phyloP scores from a whole-genome alignment of 2,797 vertebrate genomes.

The Adrianichthys oophorus region DNA sequence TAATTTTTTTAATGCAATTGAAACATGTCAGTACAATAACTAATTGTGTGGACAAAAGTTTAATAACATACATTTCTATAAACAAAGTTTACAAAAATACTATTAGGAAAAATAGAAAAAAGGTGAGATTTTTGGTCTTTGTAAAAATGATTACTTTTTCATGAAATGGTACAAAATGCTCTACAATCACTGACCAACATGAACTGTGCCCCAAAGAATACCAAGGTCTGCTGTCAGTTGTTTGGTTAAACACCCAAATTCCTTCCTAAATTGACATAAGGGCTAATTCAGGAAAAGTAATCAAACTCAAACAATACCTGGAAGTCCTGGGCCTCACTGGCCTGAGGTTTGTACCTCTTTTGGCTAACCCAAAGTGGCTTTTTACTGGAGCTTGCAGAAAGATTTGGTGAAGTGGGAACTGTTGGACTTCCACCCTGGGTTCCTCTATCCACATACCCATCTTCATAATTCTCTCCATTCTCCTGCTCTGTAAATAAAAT shows the following conservation, averaged over 20 bases:
- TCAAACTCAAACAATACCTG: conserved; percentile 80
- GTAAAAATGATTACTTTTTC: too few species aligned
- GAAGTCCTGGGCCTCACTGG: conserved; percentile 94
- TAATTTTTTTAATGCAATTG: background rate
- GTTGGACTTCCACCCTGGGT: conserved; percentile 50
- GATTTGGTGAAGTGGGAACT: conserved; percentile 44
- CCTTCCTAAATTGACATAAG: conserved; percentile 6
- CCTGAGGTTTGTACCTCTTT: conserved; percentile 80
- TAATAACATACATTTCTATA: too few species aligned
- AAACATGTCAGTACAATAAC: too few species aligned
- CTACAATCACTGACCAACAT: too few species aligned
- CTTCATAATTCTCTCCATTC: conserved; percentile 63
- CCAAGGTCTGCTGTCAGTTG: conserved; percentile 15
- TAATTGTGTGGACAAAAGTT: background rate
- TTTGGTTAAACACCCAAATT: conserved; percentile 15
- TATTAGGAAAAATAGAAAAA: too few species aligned
- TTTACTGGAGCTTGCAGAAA: conserved; percentile 74
- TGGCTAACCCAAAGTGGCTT: conserved; percentile 75
- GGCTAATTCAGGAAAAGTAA: conserved; percentile 19
- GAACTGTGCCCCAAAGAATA: background rate
- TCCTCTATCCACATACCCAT: conserved; percentile 63
- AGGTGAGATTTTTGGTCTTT: too few species aligned
- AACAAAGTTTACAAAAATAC: too few species aligned
- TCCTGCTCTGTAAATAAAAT: conserved; percentile 32
- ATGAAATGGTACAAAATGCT: too few species aligned